Base-by-base conservation (phyloP, 2,113 vertebrate species). In the Phrynosoma blainvillii region DNA sequence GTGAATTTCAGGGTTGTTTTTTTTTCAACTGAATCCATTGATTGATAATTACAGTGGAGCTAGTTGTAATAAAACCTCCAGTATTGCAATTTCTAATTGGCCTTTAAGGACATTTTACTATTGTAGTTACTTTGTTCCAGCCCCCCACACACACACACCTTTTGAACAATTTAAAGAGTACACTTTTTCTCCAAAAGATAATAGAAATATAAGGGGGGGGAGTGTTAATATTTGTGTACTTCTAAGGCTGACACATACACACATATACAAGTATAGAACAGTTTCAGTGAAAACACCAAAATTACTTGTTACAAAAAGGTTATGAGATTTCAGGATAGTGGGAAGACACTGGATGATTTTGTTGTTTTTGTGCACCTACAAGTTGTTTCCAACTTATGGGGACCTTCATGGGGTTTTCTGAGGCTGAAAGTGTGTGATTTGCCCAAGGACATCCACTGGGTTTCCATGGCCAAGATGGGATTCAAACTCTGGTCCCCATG, bases 31-130 rank as follows among this genome's bases (percentile, higher is more conserved):
- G 96, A 96, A 97, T 96, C 92, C 97, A 97, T 97, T 97, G 96
- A 97, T 97, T 97, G 97, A 97, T 97, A 97, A 97, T 97, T 97
- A 97, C 97, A 96, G 95, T 97, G 96, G 96, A 97, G 95, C 96
- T 97, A 96, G 95, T 96, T 96, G 95, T 96, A 97, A 96, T 97
- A 97, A 96, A 97, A 96, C 94, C 96, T 96, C 96, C 95, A 95
- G 95, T 95, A 97, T 97, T 97, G 95, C 96, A 96, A 96, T 97
- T 96, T 97, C 96, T 97, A 97, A 97, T 97, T 97, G 96, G 96
- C 95, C 96, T 97, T 97, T 97, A 96, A 97, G 96, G 96, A 97
- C 95, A 94, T 97, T 96, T 97, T 97, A 95, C 94, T 96, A 96
- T 95, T 96, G 96, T 94, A 97, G 95, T 96, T 96, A 96, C 96